Evolutionary conservation across 2,888 invertebrate species (phyloP), one percentile per base, ranked within the genome.

Genomic region (Hetaerina titia): DNA sequence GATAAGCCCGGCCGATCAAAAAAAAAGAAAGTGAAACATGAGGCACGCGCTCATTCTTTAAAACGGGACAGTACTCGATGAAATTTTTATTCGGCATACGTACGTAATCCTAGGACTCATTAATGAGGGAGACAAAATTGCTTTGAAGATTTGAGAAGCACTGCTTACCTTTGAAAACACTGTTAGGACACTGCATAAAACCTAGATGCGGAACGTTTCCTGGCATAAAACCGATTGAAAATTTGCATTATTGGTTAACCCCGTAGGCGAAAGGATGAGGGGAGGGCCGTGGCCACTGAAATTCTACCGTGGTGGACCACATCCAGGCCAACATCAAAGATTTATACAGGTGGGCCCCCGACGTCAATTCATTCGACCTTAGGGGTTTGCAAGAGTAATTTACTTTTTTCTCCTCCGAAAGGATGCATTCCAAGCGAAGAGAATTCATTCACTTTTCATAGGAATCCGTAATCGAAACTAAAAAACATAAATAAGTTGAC

Each of bases 351-450:
- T 69, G 25, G 81, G 1, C 81, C 31, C 13, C 31, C 31, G 13
- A 81, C 15, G 31, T 81, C 81, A 25, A 81, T 81, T 31, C 81
- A 31, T 81, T 81, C 81, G 81, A 81, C 81, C 81, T 81, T 31
- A 25, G 81, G 45, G 81, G 13, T 31, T 9, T 11, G 81, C 11
- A 31, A 6, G 81, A 81, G 13, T 31, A 25, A 81, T 81, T 31
- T 81, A 81, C 11, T 81, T 81, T 81, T 31, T 31, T 81, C 31
- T 25, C 22, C 81, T 45, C 81, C 4, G 31, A 31, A 81, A 81
- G 25, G 31, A 81, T 81, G 7, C 5, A 31, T 31, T 81, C 81
- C 81, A 0, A 31, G 9, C 31, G 9, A 11, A 13, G 8, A 25
- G 81, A 31, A 13, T 13, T 25, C 81, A 31, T 81, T 81, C 31